Evolutionary conservation across 2,113 vertebrate genomes (phyloP), one percentile per base, ranked within the genome.

Genomic region (Oophaga pumilio): DNA sequence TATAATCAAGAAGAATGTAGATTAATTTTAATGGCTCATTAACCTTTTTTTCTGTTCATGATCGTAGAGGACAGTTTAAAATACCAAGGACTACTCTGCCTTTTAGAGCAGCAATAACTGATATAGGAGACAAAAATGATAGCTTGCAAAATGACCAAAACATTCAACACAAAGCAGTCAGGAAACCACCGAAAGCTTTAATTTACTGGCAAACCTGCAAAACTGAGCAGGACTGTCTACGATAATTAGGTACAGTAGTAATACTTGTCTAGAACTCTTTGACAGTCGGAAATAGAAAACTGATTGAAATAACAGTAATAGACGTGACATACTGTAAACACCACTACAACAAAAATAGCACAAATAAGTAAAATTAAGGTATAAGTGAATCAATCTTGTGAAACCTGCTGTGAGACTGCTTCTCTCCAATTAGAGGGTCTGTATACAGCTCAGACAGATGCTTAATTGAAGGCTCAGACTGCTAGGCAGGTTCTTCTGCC

Each of bases 391-490:
- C 91, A 92, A 88, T 89, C 89, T 91, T 93, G 91, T 82, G 89
- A 90, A 94, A 93, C 91, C 91, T 93, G 91, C 92, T 92, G 91
- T 90, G 93, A 91, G 91, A 94, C 92, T 92, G 91, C 88, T 93
- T 91, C 90, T 92, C 90, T 91, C 91, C 94, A 95, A 93, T 96
- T 94, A 95, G 90, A 91, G 90, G 77, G 43, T 86, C 91, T 89
- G 90, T 91, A 93, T 91, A 91, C 91, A 94, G 90, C 90, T 93
- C 91, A 85, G 85, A 92, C 95, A 96, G 96, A 95, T 95, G 94
- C 93, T 95, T 96, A 96, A 97, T 95, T 96, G 91, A 90, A 90
- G 85, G 88, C 57, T 5, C 84, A 92, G 76, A 91, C 92, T 89
- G 92, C 92, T 93, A 96, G 94, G 92, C 93, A 93, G 92, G 90